Evolutionary conservation across 2,888 invertebrate species (phyloP), one percentile per base, ranked within the genome.

Genomic region (Troilus luridus): DNA sequence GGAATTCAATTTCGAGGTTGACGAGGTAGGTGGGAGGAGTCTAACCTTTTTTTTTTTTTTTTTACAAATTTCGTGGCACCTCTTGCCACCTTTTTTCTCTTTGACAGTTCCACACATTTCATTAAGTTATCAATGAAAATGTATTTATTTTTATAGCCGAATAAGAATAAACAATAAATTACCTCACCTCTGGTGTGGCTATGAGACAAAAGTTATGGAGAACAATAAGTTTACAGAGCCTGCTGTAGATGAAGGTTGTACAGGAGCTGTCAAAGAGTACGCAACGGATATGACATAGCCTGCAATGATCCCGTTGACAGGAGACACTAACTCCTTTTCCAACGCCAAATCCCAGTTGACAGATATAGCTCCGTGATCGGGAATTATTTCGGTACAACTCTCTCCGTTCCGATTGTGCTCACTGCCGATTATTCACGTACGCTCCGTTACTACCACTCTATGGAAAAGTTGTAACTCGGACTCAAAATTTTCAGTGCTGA

Each of bases 321-420:
- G 5, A 0, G 56, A n/a, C 56, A 85, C 85, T 85, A 85, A 85
- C 54, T 85, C 85, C 56, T 85, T 58, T 58, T 85, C 85, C 56
- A 58, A n/a, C 0, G 11, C 21, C 56, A n/a, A n/a, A 58, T 58
- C 17, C 85, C 85, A 56, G 17, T 56, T 85, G 85, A 85, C 85
- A 85, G 85, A 54, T 85, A 85, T 85, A 85, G 56, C 85, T 58
- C 85, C 85, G n/a, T 56, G n/a, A 85, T 85, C 85, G 56, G n/a
- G 19, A 85, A 54, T 85, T 54, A 85, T 85, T 56, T 58, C 85
- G 10, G 54, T 85, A 85, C 58, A 58, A 58, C 85, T 58, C 85
- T 5, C 56, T 54, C 85, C 56, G 56, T 17, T 77, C 27, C 27
- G 41, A 41, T 77, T 77, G 41, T 77, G 41, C 72, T 17, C 72